These are phyloP conservation scores for Acleris holmiana DNA, from an alignment of 2,888 invertebrate genomes.

Conservation along the genomic window DNA sequence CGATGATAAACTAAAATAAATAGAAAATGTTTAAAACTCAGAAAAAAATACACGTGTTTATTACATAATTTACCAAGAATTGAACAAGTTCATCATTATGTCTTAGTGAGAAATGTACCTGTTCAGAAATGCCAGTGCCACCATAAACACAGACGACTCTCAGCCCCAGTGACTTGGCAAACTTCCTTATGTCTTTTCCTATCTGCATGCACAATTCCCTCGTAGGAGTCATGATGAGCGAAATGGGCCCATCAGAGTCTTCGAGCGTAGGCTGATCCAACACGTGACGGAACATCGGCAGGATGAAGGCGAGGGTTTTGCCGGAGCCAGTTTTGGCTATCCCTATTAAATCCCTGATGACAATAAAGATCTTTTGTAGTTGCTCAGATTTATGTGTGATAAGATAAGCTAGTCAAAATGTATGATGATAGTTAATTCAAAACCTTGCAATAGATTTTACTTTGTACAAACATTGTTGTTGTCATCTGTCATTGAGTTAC, in stretches of 20 bases:
- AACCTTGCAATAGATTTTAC: no score
- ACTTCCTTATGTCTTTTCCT: slow-evolving; percentile 97
- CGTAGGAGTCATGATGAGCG: slow-evolving; percentile 99
- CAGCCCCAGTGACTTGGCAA: slow-evolving; percentile 93
- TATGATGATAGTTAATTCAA: no score
- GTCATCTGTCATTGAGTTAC: neutral
- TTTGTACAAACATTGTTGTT: no score
- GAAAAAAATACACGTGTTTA: no score
- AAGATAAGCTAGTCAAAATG: no score
- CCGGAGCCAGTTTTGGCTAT: slow-evolving; percentile 99
- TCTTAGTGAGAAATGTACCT: slow-evolving; percentile 62
- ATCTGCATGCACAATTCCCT: slow-evolving; percentile 99
- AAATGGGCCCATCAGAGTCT: slow-evolving; percentile 98
- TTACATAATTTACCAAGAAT: no score
- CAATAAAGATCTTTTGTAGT: neutral
- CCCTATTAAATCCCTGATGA: slow-evolving; percentile 93
- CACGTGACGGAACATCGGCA: slow-evolving; percentile 99
- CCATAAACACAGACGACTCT: slow-evolving; percentile 98
- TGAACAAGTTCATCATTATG: no score
- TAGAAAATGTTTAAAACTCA: no score
- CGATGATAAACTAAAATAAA: no score
- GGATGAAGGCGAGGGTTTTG: slow-evolving; percentile 98
- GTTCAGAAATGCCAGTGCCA: slow-evolving; percentile 98
- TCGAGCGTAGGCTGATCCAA: slow-evolving; percentile 97
- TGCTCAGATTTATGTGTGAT: neutral